phyloP scores from a whole-genome alignment of 2,888 invertebrate genomes.

The Stenodema calcarata region DNA sequence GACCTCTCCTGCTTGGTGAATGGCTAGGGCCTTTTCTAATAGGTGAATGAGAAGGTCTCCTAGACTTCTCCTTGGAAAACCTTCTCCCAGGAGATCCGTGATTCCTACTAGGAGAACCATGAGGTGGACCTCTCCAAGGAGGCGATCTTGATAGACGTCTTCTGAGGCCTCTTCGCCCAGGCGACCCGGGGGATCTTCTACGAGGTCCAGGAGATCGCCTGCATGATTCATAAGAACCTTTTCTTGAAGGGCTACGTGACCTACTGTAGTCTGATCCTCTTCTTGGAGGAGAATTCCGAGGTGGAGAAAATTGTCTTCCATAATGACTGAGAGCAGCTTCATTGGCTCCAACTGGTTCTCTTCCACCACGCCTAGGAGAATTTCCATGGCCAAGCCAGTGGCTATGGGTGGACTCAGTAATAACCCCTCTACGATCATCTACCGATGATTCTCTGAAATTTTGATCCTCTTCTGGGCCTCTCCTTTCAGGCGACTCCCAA shows the following conservation, averaged over 20 bases:
- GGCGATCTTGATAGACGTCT: conserved; percentile 21
- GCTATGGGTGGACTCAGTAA: background rate
- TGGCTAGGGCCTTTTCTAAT: background rate
- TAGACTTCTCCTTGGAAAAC: background rate
- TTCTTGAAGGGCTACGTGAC: background rate
- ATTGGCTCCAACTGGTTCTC: background rate
- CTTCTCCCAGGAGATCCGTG: conserved; percentile 42
- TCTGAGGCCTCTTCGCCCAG: background rate
- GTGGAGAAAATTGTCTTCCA: background rate
- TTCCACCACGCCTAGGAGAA: background rate
- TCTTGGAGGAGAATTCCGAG: conserved; percentile 28
- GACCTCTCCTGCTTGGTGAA: conserved; percentile 14
- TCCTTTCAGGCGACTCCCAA: background rate
- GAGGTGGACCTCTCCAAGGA: background rate
- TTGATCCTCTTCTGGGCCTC: background rate
- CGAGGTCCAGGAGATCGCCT: conserved; percentile 48
- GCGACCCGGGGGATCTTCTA: conserved; percentile 16
- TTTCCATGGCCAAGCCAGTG: background rate
- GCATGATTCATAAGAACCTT: background rate
- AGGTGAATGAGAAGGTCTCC: conserved; percentile 43
- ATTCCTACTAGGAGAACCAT: conserved; percentile 18
- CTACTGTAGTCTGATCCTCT: background rate
- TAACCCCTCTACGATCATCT: background rate
- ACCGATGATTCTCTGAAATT: background rate
- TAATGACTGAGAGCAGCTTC: background rate